A percentile compares a stretch with the other conserved stretches of the same genome.
These are phyloP conservation scores for Graphium colonna DNA, from an alignment of 2,888 invertebrate genomes.

Conservation along the genomic window DNA sequence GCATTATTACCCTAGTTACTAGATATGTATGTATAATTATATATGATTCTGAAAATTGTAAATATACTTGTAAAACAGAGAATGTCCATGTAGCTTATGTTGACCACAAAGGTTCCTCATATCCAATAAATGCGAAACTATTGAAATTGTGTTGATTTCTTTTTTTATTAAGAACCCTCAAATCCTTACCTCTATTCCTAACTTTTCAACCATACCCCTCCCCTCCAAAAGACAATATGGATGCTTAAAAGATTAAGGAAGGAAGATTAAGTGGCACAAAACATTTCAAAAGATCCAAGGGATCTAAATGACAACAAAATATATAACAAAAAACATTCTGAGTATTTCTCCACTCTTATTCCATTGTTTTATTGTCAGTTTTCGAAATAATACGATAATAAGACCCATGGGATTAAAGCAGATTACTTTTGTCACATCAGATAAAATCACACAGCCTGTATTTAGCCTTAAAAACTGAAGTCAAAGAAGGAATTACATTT, in stretches of 20 bases:
- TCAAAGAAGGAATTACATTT: too few species aligned
- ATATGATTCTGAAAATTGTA: constrained; percentile 74
- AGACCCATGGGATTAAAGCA: not conserved
- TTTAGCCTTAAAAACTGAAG: too few species aligned
- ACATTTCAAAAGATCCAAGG: not conserved
- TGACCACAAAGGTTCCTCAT: constrained; percentile 80
- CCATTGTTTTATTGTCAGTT: not conserved
- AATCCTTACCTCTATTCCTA: not conserved
- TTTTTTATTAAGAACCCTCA: constrained; percentile 16
- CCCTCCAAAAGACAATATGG: not conserved
- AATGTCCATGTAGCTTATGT: constrained; percentile 80
- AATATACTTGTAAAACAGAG: constrained; percentile 73
- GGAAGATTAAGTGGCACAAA: not conserved
- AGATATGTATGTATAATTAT: constrained; percentile 60
- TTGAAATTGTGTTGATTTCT: constrained; percentile 52
- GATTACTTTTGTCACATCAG: not conserved
- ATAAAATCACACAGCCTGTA: too few species aligned
- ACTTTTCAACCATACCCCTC: not conserved
- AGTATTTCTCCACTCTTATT: not conserved
- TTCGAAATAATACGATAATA: not conserved
- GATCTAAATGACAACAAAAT: not conserved
- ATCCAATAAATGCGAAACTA: constrained; percentile 80
- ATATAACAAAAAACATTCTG: not conserved
- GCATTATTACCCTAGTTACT: constrained; percentile 60
- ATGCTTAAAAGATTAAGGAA: not conserved